Evolutionary conservation across 2,888 invertebrate genomes (phyloP).

Genomic region (Eupithecia abbreviata): DNA sequence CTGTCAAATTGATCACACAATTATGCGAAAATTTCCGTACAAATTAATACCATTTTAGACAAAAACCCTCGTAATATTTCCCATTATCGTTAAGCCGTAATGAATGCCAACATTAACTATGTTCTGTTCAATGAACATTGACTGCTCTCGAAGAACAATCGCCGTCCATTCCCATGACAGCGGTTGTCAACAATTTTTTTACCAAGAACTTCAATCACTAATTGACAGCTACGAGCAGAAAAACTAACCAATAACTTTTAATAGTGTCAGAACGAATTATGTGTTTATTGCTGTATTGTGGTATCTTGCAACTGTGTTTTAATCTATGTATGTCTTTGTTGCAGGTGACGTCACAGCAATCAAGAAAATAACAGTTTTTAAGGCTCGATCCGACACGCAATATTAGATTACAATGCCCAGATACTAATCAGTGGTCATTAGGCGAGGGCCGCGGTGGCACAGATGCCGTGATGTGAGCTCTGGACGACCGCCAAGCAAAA

Average conservation of each 20-base stretch:
- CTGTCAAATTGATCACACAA: neutral
- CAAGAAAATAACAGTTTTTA: slow-evolving; percentile 58
- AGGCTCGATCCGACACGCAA: slow-evolving; percentile 49
- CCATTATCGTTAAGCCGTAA: slow-evolving; percentile 7
- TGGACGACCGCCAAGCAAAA: slow-evolving; percentile 48
- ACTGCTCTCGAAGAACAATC: slow-evolving; percentile 18
- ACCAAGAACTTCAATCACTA: slow-evolving; percentile 22
- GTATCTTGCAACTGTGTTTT: slow-evolving; percentile 20
- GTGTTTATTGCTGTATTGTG: slow-evolving; percentile 18
- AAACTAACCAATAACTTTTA: slow-evolving; percentile 33
- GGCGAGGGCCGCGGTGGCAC: slow-evolving; percentile 41
- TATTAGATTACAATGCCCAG: slow-evolving; percentile 53
- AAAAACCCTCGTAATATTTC: neutral
- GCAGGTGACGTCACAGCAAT: slow-evolving; percentile 63
- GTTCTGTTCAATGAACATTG: slow-evolving; percentile 23
- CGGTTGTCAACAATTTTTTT: slow-evolving; percentile 42
- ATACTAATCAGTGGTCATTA: slow-evolving; percentile 52
- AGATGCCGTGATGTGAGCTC: slow-evolving; percentile 48
- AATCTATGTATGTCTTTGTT: slow-evolving; percentile 58
- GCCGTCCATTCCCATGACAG: slow-evolving; percentile 31
- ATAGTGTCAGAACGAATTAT: slow-evolving; percentile 39
- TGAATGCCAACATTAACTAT: neutral
- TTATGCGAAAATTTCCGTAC: neutral
- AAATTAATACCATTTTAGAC: slow-evolving; percentile 6
- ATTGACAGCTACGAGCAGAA: slow-evolving; percentile 36